Evolutionary conservation across 2,113 vertebrate genomes (phyloP).

Genomic region (Taurulus bubalis): DNA sequence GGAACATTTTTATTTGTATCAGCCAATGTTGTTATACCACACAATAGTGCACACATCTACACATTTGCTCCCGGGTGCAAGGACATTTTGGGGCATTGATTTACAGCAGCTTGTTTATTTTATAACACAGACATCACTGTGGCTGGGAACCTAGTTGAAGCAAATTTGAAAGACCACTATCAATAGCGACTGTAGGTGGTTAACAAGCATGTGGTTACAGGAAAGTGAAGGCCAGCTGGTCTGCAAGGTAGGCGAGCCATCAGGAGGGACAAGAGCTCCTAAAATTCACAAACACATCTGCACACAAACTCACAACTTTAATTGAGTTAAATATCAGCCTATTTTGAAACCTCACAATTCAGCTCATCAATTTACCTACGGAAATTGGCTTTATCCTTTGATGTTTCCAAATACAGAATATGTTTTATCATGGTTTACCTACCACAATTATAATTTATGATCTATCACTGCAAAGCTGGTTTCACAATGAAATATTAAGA

Average conservation of each 20-base stretch:
- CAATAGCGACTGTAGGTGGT: background rate
- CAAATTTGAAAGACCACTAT: constrained; percentile 2
- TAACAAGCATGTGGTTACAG: background rate
- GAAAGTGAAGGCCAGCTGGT: background rate
- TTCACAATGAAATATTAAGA: background rate
- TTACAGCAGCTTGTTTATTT: background rate
- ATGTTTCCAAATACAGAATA: background rate
- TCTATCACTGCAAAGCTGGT: background rate
- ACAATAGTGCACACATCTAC: background rate
- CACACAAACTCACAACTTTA: background rate
- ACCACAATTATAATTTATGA: background rate
- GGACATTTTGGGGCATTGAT: background rate
- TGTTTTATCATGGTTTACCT: background rate
- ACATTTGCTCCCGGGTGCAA: background rate
- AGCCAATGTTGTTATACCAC: background rate
- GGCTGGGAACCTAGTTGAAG: background rate
- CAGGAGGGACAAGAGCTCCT: background rate
- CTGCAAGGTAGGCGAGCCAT: constrained; percentile 1
- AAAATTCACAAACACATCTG: background rate
- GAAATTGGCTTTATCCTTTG: background rate
- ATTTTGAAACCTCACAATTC: background rate
- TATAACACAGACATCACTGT: background rate
- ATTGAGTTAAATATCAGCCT: background rate
- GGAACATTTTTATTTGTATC: background rate
- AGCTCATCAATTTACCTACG: background rate